Conservation (phyloP, 1,140 invertebrate genomes). For the silkworm (Bombyx mori) region DNA sequence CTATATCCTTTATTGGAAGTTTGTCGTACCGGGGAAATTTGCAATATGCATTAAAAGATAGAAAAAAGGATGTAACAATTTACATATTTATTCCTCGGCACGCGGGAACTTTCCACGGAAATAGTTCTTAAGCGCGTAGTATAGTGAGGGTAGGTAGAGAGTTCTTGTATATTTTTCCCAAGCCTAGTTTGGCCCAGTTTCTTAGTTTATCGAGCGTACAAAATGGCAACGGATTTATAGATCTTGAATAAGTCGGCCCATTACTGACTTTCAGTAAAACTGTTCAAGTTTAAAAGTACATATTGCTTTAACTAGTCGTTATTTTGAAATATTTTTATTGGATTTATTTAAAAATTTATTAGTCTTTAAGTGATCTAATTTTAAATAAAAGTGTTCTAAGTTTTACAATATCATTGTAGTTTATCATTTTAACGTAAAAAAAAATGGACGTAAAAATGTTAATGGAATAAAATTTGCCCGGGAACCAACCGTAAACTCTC, state of each 20-base stretch:
- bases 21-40: not conserved
- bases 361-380: not conserved
- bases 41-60: conserved; percentile 1
- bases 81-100: conserved; percentile 50
- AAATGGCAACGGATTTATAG: conserved; percentile 57
- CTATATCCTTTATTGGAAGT: no score
- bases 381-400: not conserved
- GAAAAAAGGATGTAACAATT: conserved; percentile 23
- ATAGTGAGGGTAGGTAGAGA: conserved; percentile 43
- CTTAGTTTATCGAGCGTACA: conserved; percentile 60
- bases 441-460: no score
- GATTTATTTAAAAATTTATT: not conserved
- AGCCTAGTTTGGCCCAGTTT: conserved; percentile 66
- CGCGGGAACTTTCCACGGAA: conserved; percentile 41
- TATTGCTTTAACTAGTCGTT: no score
- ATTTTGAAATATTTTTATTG: no score
- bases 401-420: no score
- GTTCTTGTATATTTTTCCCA: conserved; percentile 56
- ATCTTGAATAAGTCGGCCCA: conserved; percentile 34
- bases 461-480: no score
- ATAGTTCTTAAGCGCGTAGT: conserved; percentile 64
- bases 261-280: no score
- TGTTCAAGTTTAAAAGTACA: no score
- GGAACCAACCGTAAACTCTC: no score
- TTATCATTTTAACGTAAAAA: no score